These are phyloP conservation scores for Gymnoscopelus braueri DNA, from an alignment of 2,797 vertebrate species.

Conservation along the genomic window DNA sequence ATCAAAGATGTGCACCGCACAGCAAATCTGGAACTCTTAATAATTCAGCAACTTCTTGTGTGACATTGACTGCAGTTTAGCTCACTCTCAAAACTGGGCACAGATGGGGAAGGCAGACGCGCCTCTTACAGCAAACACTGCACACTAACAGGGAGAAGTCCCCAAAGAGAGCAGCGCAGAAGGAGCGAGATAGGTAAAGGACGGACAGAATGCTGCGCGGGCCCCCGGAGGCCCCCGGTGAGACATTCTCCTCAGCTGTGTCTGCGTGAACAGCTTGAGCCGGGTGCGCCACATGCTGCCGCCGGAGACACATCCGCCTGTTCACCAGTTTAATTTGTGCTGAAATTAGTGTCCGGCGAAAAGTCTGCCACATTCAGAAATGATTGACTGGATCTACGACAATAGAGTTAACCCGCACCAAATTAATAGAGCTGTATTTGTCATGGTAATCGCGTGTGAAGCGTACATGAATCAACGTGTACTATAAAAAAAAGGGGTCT, in stretches of 20 bases:
- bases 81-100: conserved; percentile 79
- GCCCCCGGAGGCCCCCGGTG: conserved; percentile 76
- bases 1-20: conserved; percentile 94
- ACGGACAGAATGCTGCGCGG: conserved; percentile 80
- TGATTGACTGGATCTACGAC: conserved; percentile 54
- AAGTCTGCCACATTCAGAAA: conserved; percentile 64
- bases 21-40: conserved; percentile 97
- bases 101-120: conserved; percentile 86
- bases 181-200: conserved; percentile 79
- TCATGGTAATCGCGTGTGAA: not conserved
- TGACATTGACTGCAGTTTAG: conserved; percentile 85
- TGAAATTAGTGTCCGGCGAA: conserved; percentile 70
- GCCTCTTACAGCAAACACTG: conserved; percentile 77
- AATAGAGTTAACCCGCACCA: conserved; percentile 39
- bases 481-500: not conserved
- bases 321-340: conserved; percentile 77
- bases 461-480: not conserved
- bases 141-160: conserved; percentile 84
- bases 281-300: conserved; percentile 81
- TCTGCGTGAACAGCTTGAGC: conserved; percentile 81
- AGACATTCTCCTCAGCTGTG: conserved; percentile 74
- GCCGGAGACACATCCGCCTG: conserved; percentile 79
- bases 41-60: conserved; percentile 92
- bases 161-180: conserved; percentile 72
- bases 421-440: conserved; percentile 9